A percentile compares a stretch with the other conserved stretches of the same genome.
phyloP scores from a whole-genome alignment of 2,888 invertebrate genomes.

The Anorthoa munda region DNA sequence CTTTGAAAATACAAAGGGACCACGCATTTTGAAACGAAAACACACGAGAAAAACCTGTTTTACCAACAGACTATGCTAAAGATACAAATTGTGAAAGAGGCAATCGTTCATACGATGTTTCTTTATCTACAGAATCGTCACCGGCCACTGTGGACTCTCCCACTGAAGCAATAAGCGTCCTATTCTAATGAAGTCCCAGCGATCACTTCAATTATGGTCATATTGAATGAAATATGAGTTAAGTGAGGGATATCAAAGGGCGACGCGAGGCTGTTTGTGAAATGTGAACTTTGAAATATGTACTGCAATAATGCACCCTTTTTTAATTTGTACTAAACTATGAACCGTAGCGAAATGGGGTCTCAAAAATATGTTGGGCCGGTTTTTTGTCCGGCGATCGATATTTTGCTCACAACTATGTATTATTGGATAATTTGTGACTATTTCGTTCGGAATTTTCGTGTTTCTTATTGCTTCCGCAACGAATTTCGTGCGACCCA shows the following conservation, averaged over 20 bases:
- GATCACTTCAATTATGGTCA: constrained; percentile 90
- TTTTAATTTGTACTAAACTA: constrained; percentile 89
- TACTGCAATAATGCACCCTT: constrained; percentile 87
- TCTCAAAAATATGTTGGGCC: constrained; percentile 75
- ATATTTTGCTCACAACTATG: constrained; percentile 78
- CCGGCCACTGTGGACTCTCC: constrained; percentile 81
- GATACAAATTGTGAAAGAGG: constrained; percentile 91
- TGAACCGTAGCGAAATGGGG: constrained; percentile 86
- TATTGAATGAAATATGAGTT: constrained; percentile 90
- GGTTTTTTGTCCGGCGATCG: constrained; percentile 75
- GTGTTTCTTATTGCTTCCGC: constrained; percentile 91
- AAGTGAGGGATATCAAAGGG: constrained; percentile 91
- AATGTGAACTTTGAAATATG: constrained; percentile 90
- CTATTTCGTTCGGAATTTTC: constrained; percentile 85
- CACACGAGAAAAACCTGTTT: constrained; percentile 89
- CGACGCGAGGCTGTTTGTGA: constrained; percentile 87
- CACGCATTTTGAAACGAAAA: constrained; percentile 86
- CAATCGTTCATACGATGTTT: constrained; percentile 87
- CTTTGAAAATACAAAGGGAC: constrained; percentile 90
- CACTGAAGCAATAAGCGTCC: constrained; percentile 77
- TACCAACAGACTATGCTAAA: constrained; percentile 87
- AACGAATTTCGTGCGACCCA: constrained; percentile 91
- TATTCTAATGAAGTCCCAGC: constrained; percentile 79
- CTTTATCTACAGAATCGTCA: constrained; percentile 78
- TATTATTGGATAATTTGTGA: constrained; percentile 85